Base-by-base conservation (phyloP, 2,113 vertebrate genomes). In the Emydura subglobosa region DNA sequence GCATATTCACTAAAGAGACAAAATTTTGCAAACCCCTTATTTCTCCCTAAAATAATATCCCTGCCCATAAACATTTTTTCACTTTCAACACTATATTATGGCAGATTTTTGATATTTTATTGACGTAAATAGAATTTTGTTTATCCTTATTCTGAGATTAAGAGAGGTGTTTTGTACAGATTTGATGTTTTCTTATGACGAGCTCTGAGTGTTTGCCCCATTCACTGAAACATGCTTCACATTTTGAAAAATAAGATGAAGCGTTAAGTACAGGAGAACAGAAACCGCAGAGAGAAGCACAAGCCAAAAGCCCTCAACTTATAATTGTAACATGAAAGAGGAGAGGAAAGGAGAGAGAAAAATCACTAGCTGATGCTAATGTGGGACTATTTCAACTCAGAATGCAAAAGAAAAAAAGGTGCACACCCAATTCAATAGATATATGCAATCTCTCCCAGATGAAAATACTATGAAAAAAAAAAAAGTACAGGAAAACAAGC, bases 181-280 rank as follows among this genome's bases (percentile, higher is more conserved):
- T 87, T 83, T 72, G 9, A 72, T 2, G 25, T 29, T 91, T 82
- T 90, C n/a, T 5, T 88, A 59, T 10, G 9, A 8, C n/a, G 44
- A 88, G 59, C 57, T 88, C 27, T 44, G 53, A 86, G 6, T 49
- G 19, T 78, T 42, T 87, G 22, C 47, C 24, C 54, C 19, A 86
- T 91, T 51, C 74, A 92, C 49, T 88, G 79, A 91, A 91, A 91
- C 76, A 42, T 68, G 61, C 42, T 88, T 85, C 82, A 83, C 22
- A 13, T 7, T 83, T 27, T 93, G 59, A 90, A 34, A 90, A 89
- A 95, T 44, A 93, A 61, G 85, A 79, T 65, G 42, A 97, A 92
- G n/a, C 5, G 42, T 54, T 59, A 47, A 86, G 17, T 54, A 91
- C 91, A 91, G 44, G 24, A 79, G 6, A 25, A 91, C 19, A 81